phyloP scores from a whole-genome alignment of 2,113 vertebrate species.

The Synodontis membranacea region DNA sequence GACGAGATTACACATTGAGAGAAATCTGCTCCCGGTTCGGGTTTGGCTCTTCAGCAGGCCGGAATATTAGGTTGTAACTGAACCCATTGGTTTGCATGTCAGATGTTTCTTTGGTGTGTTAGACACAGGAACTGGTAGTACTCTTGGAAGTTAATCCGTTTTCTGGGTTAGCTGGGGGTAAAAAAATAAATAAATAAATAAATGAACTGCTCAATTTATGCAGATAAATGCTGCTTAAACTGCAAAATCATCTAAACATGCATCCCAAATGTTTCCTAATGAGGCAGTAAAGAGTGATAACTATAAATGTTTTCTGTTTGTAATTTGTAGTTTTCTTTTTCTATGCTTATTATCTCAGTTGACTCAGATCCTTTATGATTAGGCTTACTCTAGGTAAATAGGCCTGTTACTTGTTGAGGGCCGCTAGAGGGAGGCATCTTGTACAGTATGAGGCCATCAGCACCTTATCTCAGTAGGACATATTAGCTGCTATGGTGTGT shows the following conservation, averaged over 20 bases:
- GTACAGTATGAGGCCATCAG: neutral
- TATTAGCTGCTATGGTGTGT: conserved; percentile 16
- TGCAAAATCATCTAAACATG: neutral
- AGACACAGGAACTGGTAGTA: conserved; percentile 28
- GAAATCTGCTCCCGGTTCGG: conserved; percentile 33
- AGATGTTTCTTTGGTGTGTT: conserved; percentile 44
- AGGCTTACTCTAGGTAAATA: neutral
- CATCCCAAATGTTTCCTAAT: neutral
- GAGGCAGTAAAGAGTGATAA: neutral
- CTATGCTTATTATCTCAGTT: neutral
- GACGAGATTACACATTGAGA: conserved; percentile 53
- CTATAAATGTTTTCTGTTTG: neutral
- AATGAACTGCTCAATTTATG: conserved; percentile 26
- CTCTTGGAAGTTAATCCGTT: conserved; percentile 21
- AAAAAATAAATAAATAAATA: too few species aligned
- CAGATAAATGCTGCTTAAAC: neutral
- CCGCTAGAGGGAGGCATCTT: conserved; percentile 39
- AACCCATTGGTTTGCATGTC: conserved; percentile 26
- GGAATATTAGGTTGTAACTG: conserved; percentile 61
- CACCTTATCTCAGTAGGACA: conserved; percentile 47
- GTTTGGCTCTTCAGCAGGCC: neutral
- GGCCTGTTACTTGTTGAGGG: neutral
- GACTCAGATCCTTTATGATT: too few species aligned
- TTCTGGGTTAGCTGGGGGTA: conserved; percentile 58
- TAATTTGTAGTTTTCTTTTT: neutral